A percentile compares a stretch with the other conserved stretches of the same genome.
phyloP scores from a whole-genome alignment of 2,113 vertebrate genomes.

The Protomyctophum bolini region DNA sequence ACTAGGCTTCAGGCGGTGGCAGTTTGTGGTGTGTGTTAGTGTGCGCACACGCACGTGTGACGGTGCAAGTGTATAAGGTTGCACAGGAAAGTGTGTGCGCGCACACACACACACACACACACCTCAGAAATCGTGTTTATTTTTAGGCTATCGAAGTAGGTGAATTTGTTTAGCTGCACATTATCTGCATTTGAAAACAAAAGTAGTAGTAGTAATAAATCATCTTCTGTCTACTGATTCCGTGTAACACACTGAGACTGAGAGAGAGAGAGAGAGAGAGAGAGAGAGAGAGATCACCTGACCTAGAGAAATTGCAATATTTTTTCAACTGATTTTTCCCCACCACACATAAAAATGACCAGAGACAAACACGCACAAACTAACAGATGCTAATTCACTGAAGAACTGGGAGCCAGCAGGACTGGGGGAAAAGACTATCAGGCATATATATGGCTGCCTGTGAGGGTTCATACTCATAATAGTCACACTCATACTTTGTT shows the following conservation, averaged over 20 bases:
- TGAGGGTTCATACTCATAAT: too few species aligned
- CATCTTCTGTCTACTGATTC: too few species aligned
- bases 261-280: not conserved
- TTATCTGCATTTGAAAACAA: not conserved
- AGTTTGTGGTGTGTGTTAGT: conserved; percentile 17
- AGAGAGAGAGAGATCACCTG: not conserved
- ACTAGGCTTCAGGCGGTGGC: conserved; percentile 20
- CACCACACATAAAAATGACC: too few species aligned
- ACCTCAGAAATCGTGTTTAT: conserved; percentile 9
- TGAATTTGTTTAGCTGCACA: not conserved
- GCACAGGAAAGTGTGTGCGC: conserved; percentile 12
- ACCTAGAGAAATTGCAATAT: conserved; percentile 35
- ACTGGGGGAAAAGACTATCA: too few species aligned
- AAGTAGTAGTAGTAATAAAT: too few species aligned
- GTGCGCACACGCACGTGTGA: not conserved
- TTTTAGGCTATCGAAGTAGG: conserved; percentile 2
- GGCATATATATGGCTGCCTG: too few species aligned
- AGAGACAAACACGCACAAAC: too few species aligned
- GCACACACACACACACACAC: conserved; percentile 5
- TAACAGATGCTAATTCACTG: too few species aligned
- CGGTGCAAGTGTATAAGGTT: not conserved
- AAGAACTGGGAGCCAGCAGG: too few species aligned
- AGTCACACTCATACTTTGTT: too few species aligned
- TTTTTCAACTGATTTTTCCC: conserved; percentile 2
- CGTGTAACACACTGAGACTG: conserved; percentile 16